Evolutionary conservation across 1,140 invertebrate species (phyloP), one percentile per base, ranked within the genome.

Genomic region (Drosophila pectinifera): DNA sequence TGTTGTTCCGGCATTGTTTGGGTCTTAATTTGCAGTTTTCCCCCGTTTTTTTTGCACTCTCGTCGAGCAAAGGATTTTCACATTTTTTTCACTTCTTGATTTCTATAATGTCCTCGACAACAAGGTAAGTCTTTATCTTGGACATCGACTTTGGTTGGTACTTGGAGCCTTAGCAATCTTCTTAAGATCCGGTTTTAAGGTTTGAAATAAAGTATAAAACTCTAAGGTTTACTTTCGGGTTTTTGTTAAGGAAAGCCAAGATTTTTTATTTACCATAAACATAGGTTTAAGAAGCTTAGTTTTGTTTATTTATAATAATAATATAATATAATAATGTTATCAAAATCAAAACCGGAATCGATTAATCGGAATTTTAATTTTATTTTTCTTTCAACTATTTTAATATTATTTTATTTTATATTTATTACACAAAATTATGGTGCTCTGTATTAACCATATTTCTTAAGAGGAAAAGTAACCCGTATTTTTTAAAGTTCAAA

Each of bases 1-100:
- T 90, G 86, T 90, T 83, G 70, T 56, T 68, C 54, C 59, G 36
- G 24, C 64, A 83, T 90, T 90, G 86, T 90, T 83, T 73, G 43
- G 58, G 46, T 80, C 82, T 86, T 85, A 90, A 90, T 90, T 90
- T 90, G 79, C 79, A 61, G 69, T 90, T 86, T 77, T 90, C 64
- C 49, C 63, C 73, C 67, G 20, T 77, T 36, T 67, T 75, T 51
- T 73, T 65, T 58, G 54, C 56, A 64, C 76, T 69, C 73, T 75
- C 78, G 42, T 28, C 49, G 64, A 24, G 82, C 82, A 70, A 81
- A 67, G 51, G 75, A 61, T 69, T 81, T 69, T 80, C 81, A 80
- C 82, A 53, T 76, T 86, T 68, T 67, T 80, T 73, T 85, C 80
- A 84, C 82, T 81, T 86, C 38, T 84, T 88, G 67, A 88, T 86